A percentile compares a stretch with the other conserved stretches of the same genome.
Conservation (phyloP, 2,113 vertebrate genomes). For the Zosterops hypoxanthus region DNA sequence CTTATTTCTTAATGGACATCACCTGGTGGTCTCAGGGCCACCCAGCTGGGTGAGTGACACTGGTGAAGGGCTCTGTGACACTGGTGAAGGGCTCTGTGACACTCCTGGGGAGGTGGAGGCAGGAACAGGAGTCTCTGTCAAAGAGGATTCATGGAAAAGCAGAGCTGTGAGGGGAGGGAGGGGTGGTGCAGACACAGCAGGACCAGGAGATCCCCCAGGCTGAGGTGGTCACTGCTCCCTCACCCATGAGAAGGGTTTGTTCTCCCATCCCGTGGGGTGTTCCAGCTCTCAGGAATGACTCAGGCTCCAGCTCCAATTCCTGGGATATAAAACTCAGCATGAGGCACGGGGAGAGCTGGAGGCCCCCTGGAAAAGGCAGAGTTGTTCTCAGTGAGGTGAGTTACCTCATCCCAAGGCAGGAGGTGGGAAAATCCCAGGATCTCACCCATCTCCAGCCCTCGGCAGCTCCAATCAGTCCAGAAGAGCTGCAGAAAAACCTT, state of each 20-base stretch:
- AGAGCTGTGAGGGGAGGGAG: neutral
- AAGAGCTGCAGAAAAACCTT: neutral
- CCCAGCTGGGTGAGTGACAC: neutral
- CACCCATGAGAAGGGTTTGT: neutral
- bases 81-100: neutral
- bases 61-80: neutral
- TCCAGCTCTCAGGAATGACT: constrained; percentile 3
- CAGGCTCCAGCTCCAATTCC: neutral
- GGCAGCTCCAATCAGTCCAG: neutral
- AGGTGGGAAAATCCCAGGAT: neutral
- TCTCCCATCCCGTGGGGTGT: neutral
- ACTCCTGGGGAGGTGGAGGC: neutral
- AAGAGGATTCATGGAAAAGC: neutral
- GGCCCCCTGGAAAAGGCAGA: neutral
- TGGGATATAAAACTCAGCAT: constrained; percentile 23
- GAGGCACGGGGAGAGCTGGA: neutral
- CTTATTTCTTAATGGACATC: neutral
- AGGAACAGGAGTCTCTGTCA: neutral
- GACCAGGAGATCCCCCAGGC: neutral
- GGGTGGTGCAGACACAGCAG: neutral
- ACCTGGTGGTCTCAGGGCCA: neutral
- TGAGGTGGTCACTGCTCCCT: neutral
- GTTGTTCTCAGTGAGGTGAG: constrained; percentile 16
- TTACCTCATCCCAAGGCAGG: constrained; percentile 26
- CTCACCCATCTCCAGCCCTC: neutral